phyloP scores from a whole-genome alignment of 2,888 invertebrate species.

The Pasiphila rectangulata region DNA sequence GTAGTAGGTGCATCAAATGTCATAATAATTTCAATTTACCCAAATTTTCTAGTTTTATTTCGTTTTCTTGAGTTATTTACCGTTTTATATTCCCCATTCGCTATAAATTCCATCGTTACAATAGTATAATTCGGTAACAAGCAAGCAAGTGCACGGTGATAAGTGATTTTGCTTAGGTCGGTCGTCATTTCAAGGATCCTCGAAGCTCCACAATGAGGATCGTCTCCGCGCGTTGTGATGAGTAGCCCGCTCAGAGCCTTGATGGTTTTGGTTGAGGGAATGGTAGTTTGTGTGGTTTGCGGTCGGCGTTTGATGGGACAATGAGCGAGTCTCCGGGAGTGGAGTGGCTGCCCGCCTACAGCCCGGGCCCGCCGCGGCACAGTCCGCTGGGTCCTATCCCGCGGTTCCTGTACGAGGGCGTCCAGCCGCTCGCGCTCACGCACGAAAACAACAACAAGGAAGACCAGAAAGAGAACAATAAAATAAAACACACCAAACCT shows the following conservation, averaged over 20 bases:
- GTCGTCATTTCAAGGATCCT: slow-evolving; percentile 73
- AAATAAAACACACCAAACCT: slow-evolving; percentile 80
- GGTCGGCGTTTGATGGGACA: slow-evolving; percentile 53
- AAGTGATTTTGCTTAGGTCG: slow-evolving; percentile 56
- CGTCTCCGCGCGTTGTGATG: slow-evolving; percentile 67
- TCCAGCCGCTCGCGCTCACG: slow-evolving; percentile 63
- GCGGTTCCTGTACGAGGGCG: slow-evolving; percentile 73
- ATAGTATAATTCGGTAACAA: slow-evolving; percentile 44
- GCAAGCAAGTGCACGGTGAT: slow-evolving; percentile 41
- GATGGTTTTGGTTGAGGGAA: slow-evolving; percentile 46
- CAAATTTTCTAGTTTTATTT: slow-evolving; percentile 69
- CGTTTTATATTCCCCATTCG: slow-evolving; percentile 48
- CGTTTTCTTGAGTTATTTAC: slow-evolving; percentile 64
- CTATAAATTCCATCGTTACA: slow-evolving; percentile 45
- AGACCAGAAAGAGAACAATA: slow-evolving; percentile 71
- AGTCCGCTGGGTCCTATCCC: slow-evolving; percentile 75
- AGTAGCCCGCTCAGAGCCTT: slow-evolving; percentile 55
- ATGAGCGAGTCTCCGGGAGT: slow-evolving; percentile 78
- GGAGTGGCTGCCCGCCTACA: slow-evolving; percentile 78
- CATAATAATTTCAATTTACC: slow-evolving; percentile 77
- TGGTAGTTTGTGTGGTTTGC: slow-evolving; percentile 23
- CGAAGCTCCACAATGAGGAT: slow-evolving; percentile 71
- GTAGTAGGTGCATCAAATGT: slow-evolving; percentile 81
- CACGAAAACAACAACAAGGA: slow-evolving; percentile 76
- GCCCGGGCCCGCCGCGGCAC: slow-evolving; percentile 76